A percentile compares a stretch with the other conserved stretches of the same genome.
These are phyloP conservation scores for Anarhynchus alexandrinus DNA, from an alignment of 2,113 vertebrate species.

Conservation along the genomic window DNA sequence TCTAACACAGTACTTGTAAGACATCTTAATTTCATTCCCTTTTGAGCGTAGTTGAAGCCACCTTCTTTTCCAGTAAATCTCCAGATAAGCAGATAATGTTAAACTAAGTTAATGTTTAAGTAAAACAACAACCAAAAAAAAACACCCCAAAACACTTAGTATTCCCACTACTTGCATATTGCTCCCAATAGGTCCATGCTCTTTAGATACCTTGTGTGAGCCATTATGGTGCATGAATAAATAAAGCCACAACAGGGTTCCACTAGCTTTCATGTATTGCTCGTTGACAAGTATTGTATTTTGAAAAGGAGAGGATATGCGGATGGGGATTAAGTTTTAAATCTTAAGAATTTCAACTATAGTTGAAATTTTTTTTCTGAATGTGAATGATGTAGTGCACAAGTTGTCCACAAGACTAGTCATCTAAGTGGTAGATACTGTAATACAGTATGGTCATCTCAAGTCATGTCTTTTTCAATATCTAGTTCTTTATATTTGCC, in stretches of 20 bases:
- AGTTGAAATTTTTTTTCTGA: neutral
- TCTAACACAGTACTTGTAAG: neutral
- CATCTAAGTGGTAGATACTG: neutral
- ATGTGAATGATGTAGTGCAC: neutral
- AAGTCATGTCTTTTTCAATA: neutral
- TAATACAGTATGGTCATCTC: neutral
- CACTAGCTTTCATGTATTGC: neutral
- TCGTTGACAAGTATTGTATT: neutral
- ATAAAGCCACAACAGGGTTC: neutral
- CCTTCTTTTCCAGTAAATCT: neutral
- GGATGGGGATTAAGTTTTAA: neutral
- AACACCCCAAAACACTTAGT: neutral
- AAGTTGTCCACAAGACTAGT: neutral
- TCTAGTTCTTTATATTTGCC: neutral
- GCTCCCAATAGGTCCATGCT: neutral
- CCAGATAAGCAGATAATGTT: neutral
- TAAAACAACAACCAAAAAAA: neutral
- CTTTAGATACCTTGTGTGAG: neutral
- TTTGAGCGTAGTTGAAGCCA: neutral
- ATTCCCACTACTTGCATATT: neutral
- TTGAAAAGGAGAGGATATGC: neutral
- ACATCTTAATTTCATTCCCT: neutral
- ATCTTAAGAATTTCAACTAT: neutral
- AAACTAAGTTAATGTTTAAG: neutral
- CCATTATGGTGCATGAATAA: neutral